A percentile compares a stretch with the other conserved stretches of the same genome.
These are phyloP conservation scores for Pomatostomus ruficeps DNA, from an alignment of 2,113 vertebrate genomes.

Conservation along the genomic window DNA sequence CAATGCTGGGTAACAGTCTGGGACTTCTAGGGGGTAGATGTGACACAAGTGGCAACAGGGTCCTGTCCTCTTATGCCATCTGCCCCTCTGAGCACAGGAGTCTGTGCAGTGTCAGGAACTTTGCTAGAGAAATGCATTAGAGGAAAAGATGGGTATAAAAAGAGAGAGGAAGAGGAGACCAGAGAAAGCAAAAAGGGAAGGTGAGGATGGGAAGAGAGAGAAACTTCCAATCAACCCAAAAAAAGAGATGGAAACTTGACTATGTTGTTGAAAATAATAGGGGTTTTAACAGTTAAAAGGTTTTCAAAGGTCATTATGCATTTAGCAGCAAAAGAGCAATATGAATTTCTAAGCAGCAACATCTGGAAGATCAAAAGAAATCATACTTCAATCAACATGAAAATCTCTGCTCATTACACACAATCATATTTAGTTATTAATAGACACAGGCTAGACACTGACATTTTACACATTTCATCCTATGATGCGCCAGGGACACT, in stretches of 20 bases:
- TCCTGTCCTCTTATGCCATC: background rate
- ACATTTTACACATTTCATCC: slow-evolving; percentile 81
- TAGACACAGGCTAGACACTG: slow-evolving; percentile 71
- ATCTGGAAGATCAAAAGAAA: slow-evolving; percentile 81
- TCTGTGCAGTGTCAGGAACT: background rate
- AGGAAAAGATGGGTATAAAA: background rate
- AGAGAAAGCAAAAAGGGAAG: background rate
- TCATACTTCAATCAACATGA: slow-evolving; percentile 77
- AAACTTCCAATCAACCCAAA: background rate
- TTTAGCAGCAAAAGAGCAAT: slow-evolving; percentile 65
- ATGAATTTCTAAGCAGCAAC: slow-evolving; percentile 74
- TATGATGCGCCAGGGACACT: slow-evolving; percentile 79
- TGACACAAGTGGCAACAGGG: fast-evolving
- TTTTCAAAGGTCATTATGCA: slow-evolving; percentile 69
- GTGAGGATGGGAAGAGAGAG: background rate
- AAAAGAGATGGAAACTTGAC: slow-evolving; percentile 7
- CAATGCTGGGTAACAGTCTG: background rate
- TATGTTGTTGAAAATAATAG: slow-evolving; percentile 16
- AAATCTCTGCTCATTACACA: slow-evolving; percentile 80
- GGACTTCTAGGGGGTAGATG: background rate
- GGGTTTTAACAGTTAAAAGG: slow-evolving; percentile 46
- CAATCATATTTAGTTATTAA: slow-evolving; percentile 83
- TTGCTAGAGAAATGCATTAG: background rate
- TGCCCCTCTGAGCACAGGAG: background rate
- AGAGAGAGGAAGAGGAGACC: background rate